Evolutionary conservation across 2,113 vertebrate species (phyloP), one percentile per base, ranked within the genome.

Genomic region (Rallus limicola): DNA sequence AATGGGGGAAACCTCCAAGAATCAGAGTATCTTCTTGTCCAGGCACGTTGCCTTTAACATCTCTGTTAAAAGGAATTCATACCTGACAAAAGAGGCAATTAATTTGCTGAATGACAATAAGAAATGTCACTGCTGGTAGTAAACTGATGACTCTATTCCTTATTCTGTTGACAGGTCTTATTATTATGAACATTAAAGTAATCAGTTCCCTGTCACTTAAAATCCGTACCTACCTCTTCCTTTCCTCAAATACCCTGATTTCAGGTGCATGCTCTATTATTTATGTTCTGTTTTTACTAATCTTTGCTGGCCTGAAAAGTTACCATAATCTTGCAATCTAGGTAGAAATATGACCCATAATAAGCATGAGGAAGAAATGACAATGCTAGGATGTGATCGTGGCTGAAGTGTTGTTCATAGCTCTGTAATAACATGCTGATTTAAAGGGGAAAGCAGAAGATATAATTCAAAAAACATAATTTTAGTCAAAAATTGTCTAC

Each of bases 81-180:
- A 70, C 82, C 82, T 97, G 93, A 92, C 90, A 95, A 88, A 96
- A 89, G 88, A 96, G 86, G 72, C 60, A 97, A 97, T 97, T 97
- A 70, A 13, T 95, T 92, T 95, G 17, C 86, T 92, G 95, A 92
- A 70, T 91, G 95, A 77, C 87, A 97, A 82, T 74, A 82, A 82
- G 72, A 95, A 95, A 76, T 94, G 79, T 91, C 97, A 96, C 86
- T 64, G 65, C 53, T 89, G 79, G 40, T 77, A 77, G 62, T 46
- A 93, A 98, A 90, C 91, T 89, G 90, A 97, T 97, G 88, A 64
- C 95, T 97, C 70, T 77, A 58, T 95, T 94, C 82, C 94, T 97
- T 96, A 90, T 91, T 88, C 90, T 86, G 34, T 71, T 97, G 95
- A 81, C 94, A 97, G 95, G 16, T 75, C 55, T 93, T 90, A 90